Percentiles rank a stretch among this genome's conserved stretches.
phyloP scores from a whole-genome alignment of 2,113 vertebrate genomes.

The Eclectus roratus region DNA sequence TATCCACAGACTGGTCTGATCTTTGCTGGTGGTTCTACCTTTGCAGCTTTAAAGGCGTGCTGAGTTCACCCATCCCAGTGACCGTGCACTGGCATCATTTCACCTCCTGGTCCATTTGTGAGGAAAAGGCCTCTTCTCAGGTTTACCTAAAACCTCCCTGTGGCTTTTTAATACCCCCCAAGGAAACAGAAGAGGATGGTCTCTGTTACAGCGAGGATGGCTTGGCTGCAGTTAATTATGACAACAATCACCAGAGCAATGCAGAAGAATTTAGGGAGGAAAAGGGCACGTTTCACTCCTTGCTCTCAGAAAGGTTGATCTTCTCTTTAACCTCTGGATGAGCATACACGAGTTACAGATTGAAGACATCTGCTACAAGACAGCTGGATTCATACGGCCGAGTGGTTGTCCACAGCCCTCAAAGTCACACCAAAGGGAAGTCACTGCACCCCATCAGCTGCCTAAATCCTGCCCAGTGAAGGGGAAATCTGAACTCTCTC shows the following conservation, averaged over 20 bases:
- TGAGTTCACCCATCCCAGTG: neutral
- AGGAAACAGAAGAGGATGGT: neutral
- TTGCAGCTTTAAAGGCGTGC: neutral
- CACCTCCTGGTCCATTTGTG: neutral
- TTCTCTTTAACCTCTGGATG: neutral
- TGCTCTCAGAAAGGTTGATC: neutral
- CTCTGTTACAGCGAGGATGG: neutral
- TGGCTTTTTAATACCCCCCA: neutral
- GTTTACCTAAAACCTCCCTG: neutral
- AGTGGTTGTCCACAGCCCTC: neutral
- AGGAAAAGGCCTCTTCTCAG: neutral
- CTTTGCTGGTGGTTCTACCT: neutral
- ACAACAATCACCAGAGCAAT: neutral
- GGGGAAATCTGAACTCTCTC: neutral
- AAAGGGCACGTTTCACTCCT: neutral
- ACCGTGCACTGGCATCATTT: neutral
- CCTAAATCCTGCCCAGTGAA: neutral
- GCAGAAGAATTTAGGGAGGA: constrained; percentile 6
- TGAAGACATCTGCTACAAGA: neutral
- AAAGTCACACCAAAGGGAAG: neutral
- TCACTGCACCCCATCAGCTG: neutral
- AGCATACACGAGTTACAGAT: neutral
- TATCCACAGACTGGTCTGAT: neutral
- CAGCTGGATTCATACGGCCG: neutral
- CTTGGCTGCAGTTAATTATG: neutral